phyloP scores from a whole-genome alignment of 2,113 vertebrate genomes.

The Mungos mungo region DNA sequence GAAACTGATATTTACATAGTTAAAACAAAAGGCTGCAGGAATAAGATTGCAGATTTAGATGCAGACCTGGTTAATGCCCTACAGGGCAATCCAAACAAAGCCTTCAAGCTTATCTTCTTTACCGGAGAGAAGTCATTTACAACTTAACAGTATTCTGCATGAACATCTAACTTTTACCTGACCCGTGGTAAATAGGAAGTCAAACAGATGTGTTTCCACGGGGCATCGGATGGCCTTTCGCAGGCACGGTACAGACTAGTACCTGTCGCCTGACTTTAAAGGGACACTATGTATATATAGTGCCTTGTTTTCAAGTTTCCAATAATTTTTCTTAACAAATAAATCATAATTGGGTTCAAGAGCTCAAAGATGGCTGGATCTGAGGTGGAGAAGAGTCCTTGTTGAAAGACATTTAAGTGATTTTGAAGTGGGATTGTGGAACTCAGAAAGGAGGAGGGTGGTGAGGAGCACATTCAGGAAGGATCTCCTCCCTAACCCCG shows the following conservation, averaged over 20 bases:
- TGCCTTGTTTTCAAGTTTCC: constrained; percentile 17
- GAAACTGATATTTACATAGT: not conserved
- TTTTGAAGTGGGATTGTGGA: not conserved
- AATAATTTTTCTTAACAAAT: constrained; percentile 17
- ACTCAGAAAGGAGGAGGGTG: not conserved
- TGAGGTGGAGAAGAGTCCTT: not conserved
- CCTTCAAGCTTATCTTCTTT: not conserved
- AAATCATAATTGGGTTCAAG: not conserved
- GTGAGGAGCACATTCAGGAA: not conserved
- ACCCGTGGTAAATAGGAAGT: not conserved
- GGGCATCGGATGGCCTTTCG: not conserved
- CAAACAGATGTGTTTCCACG: not conserved
- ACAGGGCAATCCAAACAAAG: not conserved
- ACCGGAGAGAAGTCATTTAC: not conserved
- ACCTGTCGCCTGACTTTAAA: not conserved
- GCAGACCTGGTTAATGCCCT: not conserved
- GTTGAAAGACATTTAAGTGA: not conserved
- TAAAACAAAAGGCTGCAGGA: not conserved
- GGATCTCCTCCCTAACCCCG: not conserved
- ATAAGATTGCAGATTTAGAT: not conserved
- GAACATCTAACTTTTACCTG: not conserved
- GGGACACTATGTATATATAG: accelerated
- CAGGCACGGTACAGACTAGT: not conserved
- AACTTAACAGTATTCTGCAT: not conserved
- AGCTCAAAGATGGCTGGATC: not conserved